A percentile compares a stretch with the other conserved stretches of the same genome.
Conservation (phyloP, 2,113 vertebrate genomes). For the Vidua macroura region DNA sequence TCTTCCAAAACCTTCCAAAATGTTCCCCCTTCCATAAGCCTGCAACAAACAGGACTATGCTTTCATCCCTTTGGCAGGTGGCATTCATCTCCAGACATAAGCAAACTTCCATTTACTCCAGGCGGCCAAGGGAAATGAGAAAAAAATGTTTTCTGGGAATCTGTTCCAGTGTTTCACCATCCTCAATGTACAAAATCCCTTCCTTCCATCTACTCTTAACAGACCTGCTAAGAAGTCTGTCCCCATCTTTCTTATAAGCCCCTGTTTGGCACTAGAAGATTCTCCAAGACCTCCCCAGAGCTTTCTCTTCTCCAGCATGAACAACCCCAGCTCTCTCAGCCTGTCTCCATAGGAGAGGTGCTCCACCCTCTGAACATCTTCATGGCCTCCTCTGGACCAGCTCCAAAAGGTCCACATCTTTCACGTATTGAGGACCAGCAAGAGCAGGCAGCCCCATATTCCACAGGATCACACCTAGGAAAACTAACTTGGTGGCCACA, state of each 20-base stretch:
- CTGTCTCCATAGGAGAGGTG: not conserved
- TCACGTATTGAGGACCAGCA: not conserved
- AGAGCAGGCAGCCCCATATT: not conserved
- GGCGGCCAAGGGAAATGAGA: not conserved
- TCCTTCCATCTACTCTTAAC: not conserved
- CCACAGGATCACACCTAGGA: not conserved
- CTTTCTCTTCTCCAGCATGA: not conserved
- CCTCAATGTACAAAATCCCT: not conserved
- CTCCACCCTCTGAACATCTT: not conserved
- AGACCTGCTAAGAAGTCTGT: not conserved
- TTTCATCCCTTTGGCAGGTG: not conserved
- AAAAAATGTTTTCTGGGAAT: not conserved
- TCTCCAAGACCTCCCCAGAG: not conserved
- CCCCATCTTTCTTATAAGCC: not conserved
- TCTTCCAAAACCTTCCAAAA: not conserved
- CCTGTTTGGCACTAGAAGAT: not conserved
- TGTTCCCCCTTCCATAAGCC: not conserved
- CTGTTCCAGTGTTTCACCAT: not conserved
- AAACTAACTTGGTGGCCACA: rapidly evolving
- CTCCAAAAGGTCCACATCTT: not conserved
- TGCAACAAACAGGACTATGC: not conserved
- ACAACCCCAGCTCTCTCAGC: not conserved
- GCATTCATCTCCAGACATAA: not conserved
- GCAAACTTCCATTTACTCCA: not conserved
- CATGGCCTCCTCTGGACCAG: not conserved